Evolutionary conservation across 2,797 vertebrate species (phyloP).

Genomic region (Mus spretus): DNA sequence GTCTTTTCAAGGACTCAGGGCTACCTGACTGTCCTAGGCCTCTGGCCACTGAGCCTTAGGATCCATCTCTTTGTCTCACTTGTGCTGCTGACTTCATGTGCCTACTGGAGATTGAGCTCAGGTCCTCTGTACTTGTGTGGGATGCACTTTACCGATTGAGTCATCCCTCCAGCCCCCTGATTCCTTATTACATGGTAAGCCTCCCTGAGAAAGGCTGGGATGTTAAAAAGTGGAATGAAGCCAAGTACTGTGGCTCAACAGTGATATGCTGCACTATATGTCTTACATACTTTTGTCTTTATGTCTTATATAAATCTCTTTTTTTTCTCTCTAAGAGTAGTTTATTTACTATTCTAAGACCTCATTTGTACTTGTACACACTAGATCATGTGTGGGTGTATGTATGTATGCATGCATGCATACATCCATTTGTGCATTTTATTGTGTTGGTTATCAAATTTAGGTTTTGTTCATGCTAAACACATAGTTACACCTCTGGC

Average conservation of each 20-base stretch:
- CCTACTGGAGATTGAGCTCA: background rate
- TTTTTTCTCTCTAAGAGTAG: background rate
- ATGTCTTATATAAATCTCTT: background rate
- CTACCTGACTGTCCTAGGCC: background rate
- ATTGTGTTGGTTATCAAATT: background rate
- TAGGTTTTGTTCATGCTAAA: background rate
- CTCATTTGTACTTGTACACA: background rate
- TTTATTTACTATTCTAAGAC: conserved; percentile 12
- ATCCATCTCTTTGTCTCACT: too few relatives aligned
- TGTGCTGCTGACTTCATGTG: background rate
- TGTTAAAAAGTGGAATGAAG: conserved; percentile 27
- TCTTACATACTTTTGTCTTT: background rate
- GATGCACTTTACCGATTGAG: background rate
- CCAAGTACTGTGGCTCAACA: background rate
- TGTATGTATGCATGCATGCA: background rate
- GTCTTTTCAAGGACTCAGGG: background rate
- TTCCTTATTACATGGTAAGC: background rate
- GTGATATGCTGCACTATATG: background rate
- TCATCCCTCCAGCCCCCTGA: background rate
- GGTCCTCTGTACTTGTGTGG: background rate
- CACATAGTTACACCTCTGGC: background rate
- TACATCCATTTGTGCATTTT: background rate
- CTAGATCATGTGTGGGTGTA: background rate
- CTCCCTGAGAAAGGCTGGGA: background rate
- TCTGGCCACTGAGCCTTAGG: background rate